Percentiles rank a stretch among this genome's conserved stretches.
phyloP scores from a whole-genome alignment of 2,113 vertebrate genomes.

The Stegastes partitus region DNA sequence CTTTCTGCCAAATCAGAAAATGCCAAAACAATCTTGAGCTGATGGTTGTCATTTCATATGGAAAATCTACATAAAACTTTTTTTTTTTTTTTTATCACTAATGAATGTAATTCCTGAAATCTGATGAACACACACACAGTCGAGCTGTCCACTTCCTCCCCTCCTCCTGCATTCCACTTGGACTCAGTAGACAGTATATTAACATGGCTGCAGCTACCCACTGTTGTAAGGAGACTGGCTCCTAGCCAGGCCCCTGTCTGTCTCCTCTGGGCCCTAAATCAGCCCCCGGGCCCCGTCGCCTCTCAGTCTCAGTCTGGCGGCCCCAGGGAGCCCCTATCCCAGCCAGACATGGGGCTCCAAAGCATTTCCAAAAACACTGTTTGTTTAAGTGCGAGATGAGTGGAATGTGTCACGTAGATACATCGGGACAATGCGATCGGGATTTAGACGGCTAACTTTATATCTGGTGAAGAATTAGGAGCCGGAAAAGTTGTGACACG shows the following conservation, averaged over 20 bases:
- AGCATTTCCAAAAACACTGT: constrained; percentile 37
- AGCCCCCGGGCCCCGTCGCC: constrained; percentile 58
- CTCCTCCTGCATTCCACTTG: constrained; percentile 54
- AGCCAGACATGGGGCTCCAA: constrained; percentile 35
- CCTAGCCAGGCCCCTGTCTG: constrained; percentile 66
- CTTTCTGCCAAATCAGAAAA: neutral
- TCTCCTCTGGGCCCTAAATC: constrained; percentile 74
- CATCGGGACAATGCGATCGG: neutral
- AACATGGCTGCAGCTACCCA: constrained; percentile 63
- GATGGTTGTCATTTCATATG: neutral
- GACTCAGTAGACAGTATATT: constrained; percentile 67
- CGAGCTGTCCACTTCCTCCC: constrained; percentile 43
- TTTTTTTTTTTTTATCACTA: neutral
- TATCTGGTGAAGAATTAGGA: neutral
- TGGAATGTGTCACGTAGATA: neutral
- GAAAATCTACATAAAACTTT: neutral
- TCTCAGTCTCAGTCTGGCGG: constrained; percentile 61
- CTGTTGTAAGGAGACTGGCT: constrained; percentile 70
- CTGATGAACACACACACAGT: constrained; percentile 22
- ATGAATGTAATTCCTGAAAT: constrained; percentile 26
- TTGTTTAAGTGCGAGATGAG: constrained; percentile 32
- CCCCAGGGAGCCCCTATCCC: constrained; percentile 62
- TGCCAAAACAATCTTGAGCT: constrained; percentile 3
- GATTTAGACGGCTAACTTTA: neutral
- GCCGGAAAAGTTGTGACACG: neutral